Conservation (phyloP, 2,797 vertebrate genomes). For the Lemur catta region DNA sequence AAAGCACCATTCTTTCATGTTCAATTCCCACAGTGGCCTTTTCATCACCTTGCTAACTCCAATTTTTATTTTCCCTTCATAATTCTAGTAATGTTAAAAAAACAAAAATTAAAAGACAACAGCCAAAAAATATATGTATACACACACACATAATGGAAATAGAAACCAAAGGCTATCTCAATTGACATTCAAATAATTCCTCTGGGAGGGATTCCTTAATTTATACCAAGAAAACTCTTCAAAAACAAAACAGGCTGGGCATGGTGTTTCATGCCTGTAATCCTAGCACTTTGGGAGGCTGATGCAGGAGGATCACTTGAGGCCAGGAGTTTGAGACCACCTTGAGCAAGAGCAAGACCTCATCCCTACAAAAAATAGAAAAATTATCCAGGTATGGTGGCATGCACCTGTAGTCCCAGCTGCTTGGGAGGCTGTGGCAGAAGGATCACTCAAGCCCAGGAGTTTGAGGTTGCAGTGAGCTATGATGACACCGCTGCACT, state of each 20-base stretch:
- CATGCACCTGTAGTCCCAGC: too few relatives aligned
- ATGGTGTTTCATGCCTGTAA: neutral
- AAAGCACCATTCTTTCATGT: slow-evolving; percentile 62
- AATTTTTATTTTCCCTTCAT: neutral
- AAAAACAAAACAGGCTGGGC: neutral
- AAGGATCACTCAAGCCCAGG: neutral
- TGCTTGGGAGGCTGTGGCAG: too few relatives aligned
- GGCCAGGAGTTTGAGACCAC: too few relatives aligned
- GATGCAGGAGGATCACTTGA: neutral
- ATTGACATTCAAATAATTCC: neutral
- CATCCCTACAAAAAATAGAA: too few relatives aligned
- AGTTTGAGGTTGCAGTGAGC: neutral
- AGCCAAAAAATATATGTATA: neutral
- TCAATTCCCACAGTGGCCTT: slow-evolving; percentile 55
- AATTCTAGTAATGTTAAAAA: neutral
- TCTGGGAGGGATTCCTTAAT: neutral
- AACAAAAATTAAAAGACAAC: neutral
- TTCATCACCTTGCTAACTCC: neutral
- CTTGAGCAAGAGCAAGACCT: too few relatives aligned
- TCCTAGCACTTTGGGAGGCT: neutral
- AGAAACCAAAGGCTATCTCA: neutral
- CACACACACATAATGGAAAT: neutral
- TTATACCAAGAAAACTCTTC: neutral
- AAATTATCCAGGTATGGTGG: too few relatives aligned
- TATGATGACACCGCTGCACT: neutral